Conservation (phyloP, 92 coral and sea anemone genomes). For the Siderastrea siderea region DNA sequence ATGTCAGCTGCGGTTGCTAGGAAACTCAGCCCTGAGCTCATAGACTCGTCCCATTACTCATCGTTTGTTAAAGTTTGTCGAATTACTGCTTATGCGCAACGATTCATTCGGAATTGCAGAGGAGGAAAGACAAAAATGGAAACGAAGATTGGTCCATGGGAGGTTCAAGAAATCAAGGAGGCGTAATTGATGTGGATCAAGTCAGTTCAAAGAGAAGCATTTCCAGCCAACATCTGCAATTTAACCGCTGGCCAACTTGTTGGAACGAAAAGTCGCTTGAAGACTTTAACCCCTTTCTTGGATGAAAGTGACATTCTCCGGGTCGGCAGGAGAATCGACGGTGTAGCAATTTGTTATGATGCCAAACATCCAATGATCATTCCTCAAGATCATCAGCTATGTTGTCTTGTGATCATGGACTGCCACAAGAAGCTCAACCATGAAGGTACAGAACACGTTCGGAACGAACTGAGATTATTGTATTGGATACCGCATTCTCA, state of each 20-base stretch:
- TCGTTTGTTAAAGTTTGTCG: constrained; percentile 13
- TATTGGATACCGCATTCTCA: constrained; percentile 29
- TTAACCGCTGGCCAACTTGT: not conserved
- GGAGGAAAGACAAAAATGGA: not conserved
- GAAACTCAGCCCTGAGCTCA: not conserved
- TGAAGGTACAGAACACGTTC: constrained; percentile 31
- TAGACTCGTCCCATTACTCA: not conserved
- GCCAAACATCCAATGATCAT: constrained; percentile 23
- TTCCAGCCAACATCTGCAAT: constrained; percentile 2
- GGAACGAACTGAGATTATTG: constrained; percentile 23
- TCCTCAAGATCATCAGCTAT: constrained; percentile 30
- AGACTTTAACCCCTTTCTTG: not conserved
- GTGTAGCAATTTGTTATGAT: constrained; percentile 14
- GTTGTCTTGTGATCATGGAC: constrained; percentile 44
- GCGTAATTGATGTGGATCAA: constrained; percentile 9
- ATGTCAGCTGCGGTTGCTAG: not conserved
- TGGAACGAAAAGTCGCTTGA: constrained; percentile 22
- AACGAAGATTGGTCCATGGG: not conserved
- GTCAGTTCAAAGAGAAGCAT: constrained; percentile 20
- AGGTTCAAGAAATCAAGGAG: not conserved
- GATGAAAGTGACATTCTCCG: no score
- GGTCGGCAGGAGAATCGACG: not conserved
- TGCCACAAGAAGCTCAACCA: constrained; percentile 22
- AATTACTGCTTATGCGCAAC: constrained; percentile 5
- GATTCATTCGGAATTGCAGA: constrained; percentile 7